These are phyloP conservation scores for Drosophila albomicans DNA, from an alignment of 1,140 invertebrate species.

Conservation along the genomic window DNA sequence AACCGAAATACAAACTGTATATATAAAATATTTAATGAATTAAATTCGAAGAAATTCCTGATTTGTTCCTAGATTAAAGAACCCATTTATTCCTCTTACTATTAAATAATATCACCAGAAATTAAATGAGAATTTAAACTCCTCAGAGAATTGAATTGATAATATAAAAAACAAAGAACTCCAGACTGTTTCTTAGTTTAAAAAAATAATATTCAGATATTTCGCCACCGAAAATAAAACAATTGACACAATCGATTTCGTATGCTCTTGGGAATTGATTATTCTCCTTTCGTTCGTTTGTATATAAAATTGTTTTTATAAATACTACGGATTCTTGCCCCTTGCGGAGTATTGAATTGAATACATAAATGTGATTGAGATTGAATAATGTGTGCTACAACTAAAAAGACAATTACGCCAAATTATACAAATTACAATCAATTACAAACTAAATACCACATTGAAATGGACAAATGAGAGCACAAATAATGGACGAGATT, in stretches of 20 bases:
- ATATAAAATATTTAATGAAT: no score
- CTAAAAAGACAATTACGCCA: background rate
- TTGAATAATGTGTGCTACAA: background rate
- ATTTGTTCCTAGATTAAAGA: no score
- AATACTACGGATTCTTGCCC: background rate
- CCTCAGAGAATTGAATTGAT: no score
- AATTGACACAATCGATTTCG: background rate
- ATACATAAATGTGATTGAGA: background rate
- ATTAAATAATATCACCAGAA: no score
- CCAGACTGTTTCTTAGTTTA: no score
- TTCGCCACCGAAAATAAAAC: background rate
- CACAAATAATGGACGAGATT: background rate
- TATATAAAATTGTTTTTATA: background rate
- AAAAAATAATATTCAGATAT: no score
- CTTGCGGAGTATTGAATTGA: no score
- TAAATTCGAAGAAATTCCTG: no score
- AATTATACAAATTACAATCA: background rate
- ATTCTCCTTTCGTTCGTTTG: constrained; percentile 32
- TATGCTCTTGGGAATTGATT: constrained; percentile 2
- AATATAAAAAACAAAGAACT: no score
- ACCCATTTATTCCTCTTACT: no score
- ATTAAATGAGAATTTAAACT: no score
- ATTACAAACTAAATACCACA: constrained; percentile 9
- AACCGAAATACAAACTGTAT: no score
- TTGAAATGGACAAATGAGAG: background rate